Conservation (phyloP, 2,888 invertebrate genomes). For the Himalopsyche anomala region DNA sequence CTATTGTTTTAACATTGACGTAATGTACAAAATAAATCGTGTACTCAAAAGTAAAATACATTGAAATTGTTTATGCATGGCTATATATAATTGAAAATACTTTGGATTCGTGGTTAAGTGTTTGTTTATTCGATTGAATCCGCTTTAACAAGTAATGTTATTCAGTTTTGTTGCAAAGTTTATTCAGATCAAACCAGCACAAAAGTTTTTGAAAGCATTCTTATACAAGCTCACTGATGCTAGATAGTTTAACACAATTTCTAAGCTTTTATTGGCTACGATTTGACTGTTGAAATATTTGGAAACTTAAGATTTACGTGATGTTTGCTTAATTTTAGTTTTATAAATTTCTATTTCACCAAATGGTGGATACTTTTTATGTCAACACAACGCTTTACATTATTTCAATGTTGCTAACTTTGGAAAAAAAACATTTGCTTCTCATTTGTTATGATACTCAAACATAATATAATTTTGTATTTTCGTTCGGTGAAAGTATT, state of each 20-base stretch:
- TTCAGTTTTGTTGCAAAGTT: conserved; percentile 51
- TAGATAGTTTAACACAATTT: background rate
- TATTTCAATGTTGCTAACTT: no score
- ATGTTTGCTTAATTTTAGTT: conserved; percentile 4
- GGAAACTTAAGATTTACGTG: background rate
- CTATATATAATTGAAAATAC: background rate
- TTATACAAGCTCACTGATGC: conserved; percentile 39
- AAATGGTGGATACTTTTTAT: no score
- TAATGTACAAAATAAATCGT: no score
- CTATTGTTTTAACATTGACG: no score
- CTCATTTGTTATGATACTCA: no score
- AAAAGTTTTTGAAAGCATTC: conserved; percentile 53
- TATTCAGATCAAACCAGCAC: conserved; percentile 46
- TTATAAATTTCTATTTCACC: background rate
- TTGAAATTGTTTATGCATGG: background rate
- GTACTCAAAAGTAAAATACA: background rate
- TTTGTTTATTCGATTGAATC: conserved; percentile 28
- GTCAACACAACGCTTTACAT: no score
- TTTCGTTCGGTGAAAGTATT: no score
- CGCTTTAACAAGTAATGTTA: conserved; percentile 44
- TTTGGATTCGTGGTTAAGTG: background rate
- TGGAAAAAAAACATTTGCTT: no score
- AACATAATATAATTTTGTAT: no score
- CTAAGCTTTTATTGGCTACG: conserved; percentile 20
- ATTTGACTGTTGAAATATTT: conserved; percentile 19